These are phyloP conservation scores for Porites divaricata DNA, from an alignment of 92 coral and sea anemone genomes.

Conservation along the genomic window DNA sequence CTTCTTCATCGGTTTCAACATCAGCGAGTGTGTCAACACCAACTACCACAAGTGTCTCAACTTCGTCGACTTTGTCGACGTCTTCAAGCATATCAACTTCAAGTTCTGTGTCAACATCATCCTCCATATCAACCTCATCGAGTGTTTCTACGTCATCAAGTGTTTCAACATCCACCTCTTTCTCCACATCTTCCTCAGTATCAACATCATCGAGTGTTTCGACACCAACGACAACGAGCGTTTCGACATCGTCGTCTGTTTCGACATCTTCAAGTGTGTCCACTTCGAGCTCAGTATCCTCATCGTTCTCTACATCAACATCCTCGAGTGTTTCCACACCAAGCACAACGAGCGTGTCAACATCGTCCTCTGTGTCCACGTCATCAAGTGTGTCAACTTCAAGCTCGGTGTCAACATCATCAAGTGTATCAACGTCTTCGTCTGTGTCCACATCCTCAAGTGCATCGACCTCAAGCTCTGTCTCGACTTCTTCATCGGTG, in stretches of 20 bases:
- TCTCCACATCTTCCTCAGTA: no score
- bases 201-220: no score
- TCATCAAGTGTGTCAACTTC: slow-evolving; percentile 12
- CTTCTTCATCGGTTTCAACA: slow-evolving; percentile 22
- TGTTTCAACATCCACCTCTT: no score
- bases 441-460: background rate
- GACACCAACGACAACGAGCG: no score
- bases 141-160: slow-evolving; percentile 17
- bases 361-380: background rate
- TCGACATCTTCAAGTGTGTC: no score
- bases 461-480: background rate
- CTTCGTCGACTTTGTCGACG: no score
- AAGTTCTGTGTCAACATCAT: background rate
- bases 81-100: no score
- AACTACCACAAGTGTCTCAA: no score
- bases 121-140: slow-evolving; percentile 8
- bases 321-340: background rate
- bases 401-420: no score
- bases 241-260: no score
- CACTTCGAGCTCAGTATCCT: no score
- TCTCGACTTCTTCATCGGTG: no score
- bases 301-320: background rate
- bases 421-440: background rate
- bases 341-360: background rate
- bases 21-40: slow-evolving; percentile 22